These are phyloP conservation scores for Grantiella picta DNA, from an alignment of 2,113 vertebrate species.

Conservation along the genomic window DNA sequence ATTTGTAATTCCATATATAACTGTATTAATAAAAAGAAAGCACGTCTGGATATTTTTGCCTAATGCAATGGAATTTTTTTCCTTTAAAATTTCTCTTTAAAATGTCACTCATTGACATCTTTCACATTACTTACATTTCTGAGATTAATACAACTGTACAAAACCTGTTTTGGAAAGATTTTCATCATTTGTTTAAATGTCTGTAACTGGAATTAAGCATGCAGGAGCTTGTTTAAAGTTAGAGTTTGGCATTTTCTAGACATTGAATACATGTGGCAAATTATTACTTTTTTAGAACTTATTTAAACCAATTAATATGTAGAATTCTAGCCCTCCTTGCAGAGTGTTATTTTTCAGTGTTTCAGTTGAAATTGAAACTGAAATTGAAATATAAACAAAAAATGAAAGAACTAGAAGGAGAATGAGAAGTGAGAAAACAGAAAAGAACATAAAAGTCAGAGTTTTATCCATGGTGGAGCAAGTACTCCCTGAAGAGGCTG, in stretches of 20 bases:
- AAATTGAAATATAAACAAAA: background rate
- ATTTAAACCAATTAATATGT: background rate
- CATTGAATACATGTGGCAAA: background rate
- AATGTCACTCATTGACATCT: too few species aligned
- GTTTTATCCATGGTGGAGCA: background rate
- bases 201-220: background rate
- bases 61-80: slow-evolving; percentile 52
- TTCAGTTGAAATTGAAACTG: background rate
- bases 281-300: background rate
- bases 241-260: background rate
- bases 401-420: background rate
- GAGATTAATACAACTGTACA: too few species aligned
- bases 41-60: slow-evolving; percentile 44
- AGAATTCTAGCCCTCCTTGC: background rate
- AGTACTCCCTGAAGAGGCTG: background rate
- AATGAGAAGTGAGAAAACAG: background rate
- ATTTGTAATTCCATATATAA: slow-evolving; percentile 38
- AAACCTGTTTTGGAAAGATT: background rate
- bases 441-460: background rate
- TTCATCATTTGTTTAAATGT: background rate
- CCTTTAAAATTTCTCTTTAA: too few species aligned
- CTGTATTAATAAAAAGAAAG: slow-evolving; percentile 50
- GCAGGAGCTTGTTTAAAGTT: background rate
- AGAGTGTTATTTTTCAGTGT: background rate
- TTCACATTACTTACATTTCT: too few species aligned